Evolutionary conservation across 2,888 invertebrate species (phyloP).

Genomic region (Drosophila phalerata): DNA sequence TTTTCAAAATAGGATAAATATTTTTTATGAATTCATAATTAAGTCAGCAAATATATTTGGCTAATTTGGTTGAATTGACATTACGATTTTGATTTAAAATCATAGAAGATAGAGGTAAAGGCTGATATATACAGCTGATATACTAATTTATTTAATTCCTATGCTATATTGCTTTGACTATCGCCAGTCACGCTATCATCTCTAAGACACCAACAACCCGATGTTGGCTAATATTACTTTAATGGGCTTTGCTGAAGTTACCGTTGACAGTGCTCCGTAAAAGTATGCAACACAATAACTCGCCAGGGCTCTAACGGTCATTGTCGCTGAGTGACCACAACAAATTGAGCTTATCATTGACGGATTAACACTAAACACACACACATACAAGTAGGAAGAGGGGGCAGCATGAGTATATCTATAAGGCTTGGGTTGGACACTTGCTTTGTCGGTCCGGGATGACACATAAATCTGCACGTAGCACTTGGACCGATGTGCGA

Average conservation of each 20-base stretch:
- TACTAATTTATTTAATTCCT: background rate
- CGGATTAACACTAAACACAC: slow-evolving; percentile 81
- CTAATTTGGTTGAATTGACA: too few relatives aligned
- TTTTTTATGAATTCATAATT: too few relatives aligned
- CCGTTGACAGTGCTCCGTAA: slow-evolving; percentile 28
- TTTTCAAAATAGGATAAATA: too few relatives aligned
- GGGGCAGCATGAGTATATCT: slow-evolving; percentile 14
- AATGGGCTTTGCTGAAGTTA: slow-evolving; percentile 55
- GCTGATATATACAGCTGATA: too few relatives aligned
- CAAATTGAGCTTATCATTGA: slow-evolving; percentile 83
- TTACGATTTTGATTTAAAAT: too few relatives aligned
- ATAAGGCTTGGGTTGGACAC: slow-evolving; percentile 34
- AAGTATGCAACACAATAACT: slow-evolving; percentile 61
- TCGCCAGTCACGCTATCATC: slow-evolving; percentile 51
- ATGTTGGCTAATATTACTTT: slow-evolving; percentile 67
- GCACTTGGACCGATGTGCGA: slow-evolving; percentile 23
- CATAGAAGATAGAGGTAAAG: too few relatives aligned
- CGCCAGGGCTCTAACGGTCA: slow-evolving; percentile 44
- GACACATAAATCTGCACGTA: slow-evolving; percentile 77
- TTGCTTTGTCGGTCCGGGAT: slow-evolving; percentile 40
- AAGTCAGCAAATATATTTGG: too few relatives aligned
- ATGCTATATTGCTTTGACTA: background rate
- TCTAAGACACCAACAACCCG: slow-evolving; percentile 33
- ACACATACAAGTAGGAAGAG: slow-evolving; percentile 35
- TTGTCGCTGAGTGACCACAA: slow-evolving; percentile 79